phyloP scores from a whole-genome alignment of 2,888 invertebrate genomes.

The Tuta absoluta region DNA sequence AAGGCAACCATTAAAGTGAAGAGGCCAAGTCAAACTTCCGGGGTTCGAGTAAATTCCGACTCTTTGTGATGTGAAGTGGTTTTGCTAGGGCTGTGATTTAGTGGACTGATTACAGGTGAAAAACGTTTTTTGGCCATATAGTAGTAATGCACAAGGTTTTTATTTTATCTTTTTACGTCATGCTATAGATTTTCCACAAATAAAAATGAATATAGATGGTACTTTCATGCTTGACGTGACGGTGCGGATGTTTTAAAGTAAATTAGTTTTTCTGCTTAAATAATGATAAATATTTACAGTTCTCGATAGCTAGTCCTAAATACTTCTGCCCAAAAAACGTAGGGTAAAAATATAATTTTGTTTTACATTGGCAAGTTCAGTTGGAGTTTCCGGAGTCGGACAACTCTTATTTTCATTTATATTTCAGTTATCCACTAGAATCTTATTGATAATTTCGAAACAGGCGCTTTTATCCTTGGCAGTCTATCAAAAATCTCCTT shows the following conservation, averaged over 20 bases:
- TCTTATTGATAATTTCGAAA: slow-evolving; percentile 13
- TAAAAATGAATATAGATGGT: no score
- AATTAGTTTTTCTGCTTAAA: no score
- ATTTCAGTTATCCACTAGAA: background rate
- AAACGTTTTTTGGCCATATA: background rate
- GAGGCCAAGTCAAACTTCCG: slow-evolving; percentile 19
- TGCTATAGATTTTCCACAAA: no score
- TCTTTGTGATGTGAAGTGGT: slow-evolving; percentile 10
- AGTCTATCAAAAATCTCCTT: slow-evolving; percentile 1
- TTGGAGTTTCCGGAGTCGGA: background rate
- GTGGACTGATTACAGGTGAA: slow-evolving; percentile 1
- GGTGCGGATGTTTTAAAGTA: no score
- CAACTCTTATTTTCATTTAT: background rate
- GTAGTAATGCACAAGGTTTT: no score
- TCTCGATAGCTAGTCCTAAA: no score
- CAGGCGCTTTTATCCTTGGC: slow-evolving; percentile 7
- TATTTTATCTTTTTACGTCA: no score
- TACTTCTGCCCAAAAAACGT: no score
- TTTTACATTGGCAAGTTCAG: background rate
- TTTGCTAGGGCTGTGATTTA: background rate
- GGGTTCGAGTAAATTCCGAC: slow-evolving; percentile 9
- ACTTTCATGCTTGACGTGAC: no score
- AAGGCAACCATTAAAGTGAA: slow-evolving; percentile 17
- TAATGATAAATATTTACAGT: no score
- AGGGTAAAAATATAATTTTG: no score